Conservation (phyloP, 2,113 vertebrate genomes). For the Cercocebus atys region DNA sequence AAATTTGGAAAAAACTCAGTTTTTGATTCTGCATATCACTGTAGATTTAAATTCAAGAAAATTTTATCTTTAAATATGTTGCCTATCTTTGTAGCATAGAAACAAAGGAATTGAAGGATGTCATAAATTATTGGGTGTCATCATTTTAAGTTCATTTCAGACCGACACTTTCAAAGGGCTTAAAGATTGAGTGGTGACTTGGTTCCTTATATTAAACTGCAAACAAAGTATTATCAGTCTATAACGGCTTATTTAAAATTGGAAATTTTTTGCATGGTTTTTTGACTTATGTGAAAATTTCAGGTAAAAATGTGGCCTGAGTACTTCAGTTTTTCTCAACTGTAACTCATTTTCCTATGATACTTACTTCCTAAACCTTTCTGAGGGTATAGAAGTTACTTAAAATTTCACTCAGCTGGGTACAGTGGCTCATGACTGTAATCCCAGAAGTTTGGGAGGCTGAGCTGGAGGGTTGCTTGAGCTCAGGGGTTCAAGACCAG, state of each 20-base stretch:
- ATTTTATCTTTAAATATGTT: conserved; percentile 43
- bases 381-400: background rate
- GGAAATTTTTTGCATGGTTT: conserved; percentile 4
- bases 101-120: conserved; percentile 11
- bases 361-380: background rate
- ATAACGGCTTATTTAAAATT: conserved; percentile 3
- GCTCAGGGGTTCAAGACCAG: no score
- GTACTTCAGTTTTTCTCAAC: background rate
- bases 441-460: no score
- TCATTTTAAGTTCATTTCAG: conserved; percentile 40
- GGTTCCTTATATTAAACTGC: background rate
- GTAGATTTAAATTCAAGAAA: conserved; percentile 34
- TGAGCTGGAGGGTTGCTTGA: no score
- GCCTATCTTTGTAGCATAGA: conserved; percentile 2
- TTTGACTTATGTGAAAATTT: background rate
- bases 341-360: background rate
- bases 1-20: background rate
- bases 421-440: no score
- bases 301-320: background rate
- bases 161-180: conserved; percentile 19
- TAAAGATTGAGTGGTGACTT: conserved; percentile 5
- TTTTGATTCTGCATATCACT: background rate
- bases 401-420: background rate
- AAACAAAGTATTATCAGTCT: background rate
- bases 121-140: background rate